These are phyloP conservation scores for Steinernema scapterisci DNA, from an alignment of 2,888 invertebrate genomes.

Conservation along the genomic window DNA sequence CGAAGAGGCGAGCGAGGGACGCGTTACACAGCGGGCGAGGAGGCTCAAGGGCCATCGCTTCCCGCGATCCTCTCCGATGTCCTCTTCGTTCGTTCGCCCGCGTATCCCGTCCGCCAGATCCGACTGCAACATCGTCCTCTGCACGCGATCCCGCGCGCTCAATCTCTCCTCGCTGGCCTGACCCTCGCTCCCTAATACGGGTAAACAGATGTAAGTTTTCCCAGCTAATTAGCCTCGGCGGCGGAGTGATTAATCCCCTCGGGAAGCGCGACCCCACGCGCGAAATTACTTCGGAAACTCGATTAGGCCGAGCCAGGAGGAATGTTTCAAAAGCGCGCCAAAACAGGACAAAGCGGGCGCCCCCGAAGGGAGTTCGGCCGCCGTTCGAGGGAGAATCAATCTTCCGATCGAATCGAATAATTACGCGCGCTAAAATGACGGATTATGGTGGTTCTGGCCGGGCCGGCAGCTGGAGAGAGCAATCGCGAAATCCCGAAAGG, in stretches of 20 bases:
- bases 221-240: background rate
- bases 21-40: conserved; percentile 60
- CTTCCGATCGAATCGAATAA: background rate
- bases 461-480: conserved; percentile 17
- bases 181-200: background rate
- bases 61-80: conserved; percentile 83
- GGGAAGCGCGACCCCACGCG: background rate
- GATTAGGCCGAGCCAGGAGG: background rate
- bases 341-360: background rate
- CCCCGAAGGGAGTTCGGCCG: background rate
- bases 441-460: no score
- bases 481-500: conserved; percentile 14
- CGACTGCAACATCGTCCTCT: background rate
- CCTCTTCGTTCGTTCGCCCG: conserved; percentile 82
- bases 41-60: conserved; percentile 73
- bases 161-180: background rate
- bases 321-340: conserved; percentile 10
- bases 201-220: conserved; percentile 11
- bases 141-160: conserved; percentile 1
- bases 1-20: no score
- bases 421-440: conserved; percentile 21
- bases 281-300: conserved; percentile 11
- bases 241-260: conserved; percentile 20
- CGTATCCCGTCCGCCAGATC: conserved; percentile 63
- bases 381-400: conserved; percentile 9